Conservation (phyloP, 2,797 vertebrate species). For the Sebastes jordani region DNA sequence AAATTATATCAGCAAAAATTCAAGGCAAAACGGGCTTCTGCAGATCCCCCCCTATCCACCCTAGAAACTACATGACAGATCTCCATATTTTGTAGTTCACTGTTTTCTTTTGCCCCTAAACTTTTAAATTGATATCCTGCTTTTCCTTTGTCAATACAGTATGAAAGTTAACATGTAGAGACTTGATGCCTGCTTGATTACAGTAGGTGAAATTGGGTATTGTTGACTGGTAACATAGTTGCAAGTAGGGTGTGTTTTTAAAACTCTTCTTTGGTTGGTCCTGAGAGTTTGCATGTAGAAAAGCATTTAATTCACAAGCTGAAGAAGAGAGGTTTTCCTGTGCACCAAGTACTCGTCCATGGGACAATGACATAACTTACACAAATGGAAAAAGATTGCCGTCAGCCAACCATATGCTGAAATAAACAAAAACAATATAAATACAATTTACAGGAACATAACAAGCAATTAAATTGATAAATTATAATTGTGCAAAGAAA, state of each 20-base stretch:
- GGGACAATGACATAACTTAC: neutral
- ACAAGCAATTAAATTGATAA: neutral
- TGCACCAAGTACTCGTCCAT: neutral
- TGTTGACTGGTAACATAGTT: neutral
- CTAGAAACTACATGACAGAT: too few species aligned
- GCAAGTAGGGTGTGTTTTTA: neutral
- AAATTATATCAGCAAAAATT: too few species aligned
- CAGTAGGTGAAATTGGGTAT: neutral
- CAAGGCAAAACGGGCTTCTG: too few species aligned
- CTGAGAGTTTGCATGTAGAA: neutral
- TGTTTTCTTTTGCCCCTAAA: neutral
- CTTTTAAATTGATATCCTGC: neutral
- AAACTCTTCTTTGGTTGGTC: neutral
- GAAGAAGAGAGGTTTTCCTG: neutral
- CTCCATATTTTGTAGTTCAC: too few species aligned
- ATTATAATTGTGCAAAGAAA: neutral
- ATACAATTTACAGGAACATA: neutral
- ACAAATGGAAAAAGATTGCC: too few species aligned
- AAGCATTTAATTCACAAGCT: neutral
- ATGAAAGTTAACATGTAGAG: neutral
- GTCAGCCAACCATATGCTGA: too few species aligned
- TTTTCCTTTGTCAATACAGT: neutral
- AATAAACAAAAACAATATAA: too few species aligned
- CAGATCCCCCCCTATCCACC: fast-evolving
- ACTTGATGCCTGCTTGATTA: neutral